Base-by-base conservation (phyloP, 1,140 invertebrate species). In the Anthonomus grandis region DNA sequence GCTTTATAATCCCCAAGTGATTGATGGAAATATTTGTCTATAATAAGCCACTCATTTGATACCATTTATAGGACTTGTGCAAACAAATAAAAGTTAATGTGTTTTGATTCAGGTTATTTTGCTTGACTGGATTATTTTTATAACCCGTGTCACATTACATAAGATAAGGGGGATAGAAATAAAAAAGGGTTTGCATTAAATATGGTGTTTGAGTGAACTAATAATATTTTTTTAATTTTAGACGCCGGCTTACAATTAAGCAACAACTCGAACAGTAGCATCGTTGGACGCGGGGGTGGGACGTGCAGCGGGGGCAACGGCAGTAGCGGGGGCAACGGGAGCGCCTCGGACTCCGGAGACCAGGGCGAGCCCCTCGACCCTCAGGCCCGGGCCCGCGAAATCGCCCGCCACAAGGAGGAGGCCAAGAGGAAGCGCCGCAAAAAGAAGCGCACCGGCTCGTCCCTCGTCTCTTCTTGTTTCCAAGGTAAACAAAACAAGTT, bases 381-480 rank as follows among this genome's bases (percentile, higher is more conserved):
- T 65, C 52, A 77, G 66, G 63, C 78, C 68, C 48, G 78, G 72
- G 67, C 72, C 69, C 59, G 78, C 66, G 83, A 86, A 62, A 74
- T 86, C 52, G 81, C 82, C 68, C 78, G 83, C 46, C 86, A 88
- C 65, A 90, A 91, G 76, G 89, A 92, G 66, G 89, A 92, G 75
- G 90, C 89, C 63, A 85, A 89, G 68, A 86, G 86, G 74, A 89
- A 89, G 74, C 80, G 90, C 62, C 84, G 88, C 63, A 91, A 87
- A 81, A 91, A 91, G 84, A 91, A 90, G 78, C 84, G 88, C 64
- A 90, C 89, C 44, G 89, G 87, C 69, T 89, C 87, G 66, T 91
- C 88, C 48, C 78, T 92, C 55, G 87, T 91, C 60, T 90, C 90
- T 55, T 89, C 88, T 65, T 91, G 89, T 74, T 93, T 93, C 76